A percentile compares a stretch with the other conserved stretches of the same genome.
These are phyloP conservation scores for Cheilosia grossa DNA, from an alignment of 2,888 invertebrate species.

Conservation along the genomic window DNA sequence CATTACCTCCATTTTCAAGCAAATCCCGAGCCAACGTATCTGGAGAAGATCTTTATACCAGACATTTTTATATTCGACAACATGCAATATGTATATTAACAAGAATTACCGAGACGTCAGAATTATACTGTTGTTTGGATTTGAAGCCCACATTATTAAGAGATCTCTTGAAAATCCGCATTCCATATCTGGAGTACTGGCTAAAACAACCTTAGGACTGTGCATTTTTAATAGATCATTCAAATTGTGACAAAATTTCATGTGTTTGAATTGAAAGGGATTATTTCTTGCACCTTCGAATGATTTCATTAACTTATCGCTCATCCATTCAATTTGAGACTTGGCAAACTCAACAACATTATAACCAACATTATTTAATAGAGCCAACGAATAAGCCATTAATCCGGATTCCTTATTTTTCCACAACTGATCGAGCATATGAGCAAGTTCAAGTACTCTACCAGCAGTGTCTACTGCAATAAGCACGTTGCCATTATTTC, in stretches of 20 bases:
- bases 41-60: slow-evolving; percentile 77
- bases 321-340: slow-evolving; percentile 99
- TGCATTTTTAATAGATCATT: slow-evolving; percentile 93
- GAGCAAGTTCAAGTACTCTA: slow-evolving; percentile 96
- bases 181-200: slow-evolving; percentile 97
- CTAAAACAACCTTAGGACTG: slow-evolving; percentile 97
- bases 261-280: slow-evolving; percentile 97
- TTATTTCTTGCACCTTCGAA: slow-evolving; percentile 96
- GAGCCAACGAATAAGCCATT: slow-evolving; percentile 95
- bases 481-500: slow-evolving; percentile 97
- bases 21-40: slow-evolving; percentile 91
- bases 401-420: slow-evolving; percentile 97
- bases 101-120: slow-evolving; percentile 89
- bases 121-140: slow-evolving; percentile 96
- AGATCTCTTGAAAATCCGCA: slow-evolving; percentile 97
- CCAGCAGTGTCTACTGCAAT: slow-evolving; percentile 99
- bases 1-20: slow-evolving; percentile 89
- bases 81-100: neutral
- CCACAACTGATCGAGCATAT: slow-evolving; percentile 98
- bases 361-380: slow-evolving; percentile 98
- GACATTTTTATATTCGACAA: slow-evolving; percentile 2
- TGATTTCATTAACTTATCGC: slow-evolving; percentile 97
- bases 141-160: slow-evolving; percentile 96
- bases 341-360: slow-evolving; percentile 99
- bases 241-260: slow-evolving; percentile 96